Evolutionary conservation across 2,888 invertebrate species (phyloP), one percentile per base, ranked within the genome.

Genomic region (Tetanocera ferruginea): DNA sequence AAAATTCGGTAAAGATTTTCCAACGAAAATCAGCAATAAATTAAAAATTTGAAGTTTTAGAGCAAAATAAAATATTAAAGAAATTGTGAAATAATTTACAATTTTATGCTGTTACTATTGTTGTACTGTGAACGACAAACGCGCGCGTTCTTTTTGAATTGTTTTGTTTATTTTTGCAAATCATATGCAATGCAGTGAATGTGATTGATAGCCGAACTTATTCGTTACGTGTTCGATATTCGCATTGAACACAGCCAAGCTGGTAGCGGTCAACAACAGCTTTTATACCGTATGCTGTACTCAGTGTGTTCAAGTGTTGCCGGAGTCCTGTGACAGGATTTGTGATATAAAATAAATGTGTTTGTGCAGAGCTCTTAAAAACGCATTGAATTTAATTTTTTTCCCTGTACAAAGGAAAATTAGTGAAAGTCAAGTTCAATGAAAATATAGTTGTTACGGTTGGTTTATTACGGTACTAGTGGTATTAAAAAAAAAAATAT

Each of bases 151-250:
- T 28, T 69, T 25, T 28, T 51, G 23, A 25, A 11, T 11, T 37
- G 28, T 37, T 69, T 69, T 69, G n/a, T 72, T 72, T 72, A 72
- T 60, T 60, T 31, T 4, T 31, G 5, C 43, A 11, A 43, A 43
- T 43, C 31, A 60, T 60, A 72, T 72, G 37, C 14, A n/a, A 49
- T 64, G 73, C 60, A 74, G n/a, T 28, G 62, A 49, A 64, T 17
- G 52, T 49, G 73, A 64, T 37, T 60, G 49, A 28, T 62, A n/a
- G 60, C 73, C 60, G 37, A 75, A 75, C 51, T 43, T 11, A 28
- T 51, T 66, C 34, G 23, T 60, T 37, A 71, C 71, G 71, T 55
- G 55, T 52, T 57, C 31, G 19, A 66, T n/a, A 66, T 19, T 66
- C 71, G 57, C 55, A 52, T 34, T 28, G 71, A 52, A 55, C 55